Percentiles rank a stretch among this genome's conserved stretches.
Conservation (phyloP, 2,113 vertebrate species). For the Helogale parvula region DNA sequence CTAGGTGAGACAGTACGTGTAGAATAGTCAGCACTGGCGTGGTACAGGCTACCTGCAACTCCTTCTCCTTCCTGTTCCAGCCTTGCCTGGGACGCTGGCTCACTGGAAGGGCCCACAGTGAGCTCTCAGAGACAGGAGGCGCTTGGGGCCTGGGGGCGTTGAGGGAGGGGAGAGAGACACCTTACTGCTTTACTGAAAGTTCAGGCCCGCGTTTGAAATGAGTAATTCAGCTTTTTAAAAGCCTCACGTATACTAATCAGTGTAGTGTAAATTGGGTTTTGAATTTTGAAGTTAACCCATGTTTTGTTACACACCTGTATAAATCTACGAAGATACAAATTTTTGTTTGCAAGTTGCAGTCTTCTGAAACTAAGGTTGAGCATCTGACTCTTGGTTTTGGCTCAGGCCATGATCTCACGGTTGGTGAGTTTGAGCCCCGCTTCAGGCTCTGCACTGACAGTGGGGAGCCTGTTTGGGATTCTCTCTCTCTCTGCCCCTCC, state of each 20-base stretch:
- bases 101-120: accelerated
- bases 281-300: neutral
- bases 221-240: slow-evolving; percentile 40
- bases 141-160: accelerated
- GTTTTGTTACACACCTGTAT: neutral
- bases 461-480: too few species aligned
- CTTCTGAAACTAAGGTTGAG: neutral
- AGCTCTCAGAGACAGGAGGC: neutral
- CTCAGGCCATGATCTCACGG: too few species aligned
- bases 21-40: neutral
- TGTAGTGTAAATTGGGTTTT: neutral
- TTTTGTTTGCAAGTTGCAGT: neutral
- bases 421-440: too few species aligned
- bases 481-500: too few species aligned
- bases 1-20: neutral
- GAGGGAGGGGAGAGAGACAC: neutral
- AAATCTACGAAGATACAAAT: neutral
- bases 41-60: neutral
- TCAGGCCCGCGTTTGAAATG: neutral
- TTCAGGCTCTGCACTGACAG: too few species aligned
- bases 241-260: neutral
- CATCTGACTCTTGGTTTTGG: too few species aligned
- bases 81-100: neutral
- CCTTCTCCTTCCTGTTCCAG: neutral
- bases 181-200: neutral